Base-by-base conservation (phyloP, 2,113 vertebrate genomes). In the Lipophrys pholis region DNA sequence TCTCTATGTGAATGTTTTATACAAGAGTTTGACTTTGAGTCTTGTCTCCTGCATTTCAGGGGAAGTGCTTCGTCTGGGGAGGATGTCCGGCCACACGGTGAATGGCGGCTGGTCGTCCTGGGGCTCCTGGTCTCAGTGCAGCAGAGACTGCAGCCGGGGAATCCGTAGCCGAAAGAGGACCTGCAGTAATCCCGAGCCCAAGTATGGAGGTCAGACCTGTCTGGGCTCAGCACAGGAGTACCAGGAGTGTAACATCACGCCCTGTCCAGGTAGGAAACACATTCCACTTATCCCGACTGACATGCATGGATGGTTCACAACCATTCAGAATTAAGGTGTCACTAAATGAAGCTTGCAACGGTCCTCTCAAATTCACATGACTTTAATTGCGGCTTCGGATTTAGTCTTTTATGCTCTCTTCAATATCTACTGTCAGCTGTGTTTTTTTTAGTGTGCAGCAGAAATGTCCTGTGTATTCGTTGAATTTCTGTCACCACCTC, bases 241-340 rank as follows among this genome's bases (percentile, higher is more conserved):
- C 78, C 97, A 99, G 82, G 97, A 99, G 76, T 99, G 97, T 82
- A 99, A 99, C 89, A 93, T 97, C 66, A 92, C 96, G 17, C 97
- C 97, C 36, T 99, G 97, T 82, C 97, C 97, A 89, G 97, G 97
- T 98, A 83, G 92, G 90, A 48, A 11, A 50, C 16, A 3, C 30
- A 15, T 30, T 30, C 21, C 5, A 38, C 21, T 30, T 30, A 30
- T 30, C 21, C 21, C 21, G 4, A 4, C 21, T 2, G 21, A 30
- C 21, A 30, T 16, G 6, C 2, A 15, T 15, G 17, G 58, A 30
- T 30, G 21, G 21, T 30, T 2, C 2, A 30, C 21, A 30, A 30
- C 2, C 4, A 30, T 30, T 30, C 21, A 30, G 21, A 30, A 30
- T 30, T 30, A 4, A 30, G 21, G 21, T 30, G 21, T 30, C 21